Evolutionary conservation across 1,140 invertebrate genomes (phyloP).

Genomic region (Zaprionus vittiger): DNA sequence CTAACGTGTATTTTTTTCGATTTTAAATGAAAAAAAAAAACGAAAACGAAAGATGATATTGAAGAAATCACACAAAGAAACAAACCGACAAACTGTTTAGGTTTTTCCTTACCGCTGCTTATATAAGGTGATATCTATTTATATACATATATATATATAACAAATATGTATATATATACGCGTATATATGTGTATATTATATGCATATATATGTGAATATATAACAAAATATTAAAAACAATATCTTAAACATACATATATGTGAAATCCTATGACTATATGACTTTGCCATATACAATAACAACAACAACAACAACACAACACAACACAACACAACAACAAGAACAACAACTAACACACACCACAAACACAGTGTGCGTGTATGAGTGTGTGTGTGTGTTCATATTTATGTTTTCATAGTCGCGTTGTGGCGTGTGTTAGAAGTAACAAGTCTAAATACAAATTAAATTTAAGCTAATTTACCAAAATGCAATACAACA

Average conservation of each 20-base stretch:
- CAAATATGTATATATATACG: constrained; percentile 54
- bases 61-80: constrained; percentile 31
- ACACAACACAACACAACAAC: neutral
- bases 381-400: constrained; percentile 18
- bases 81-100: constrained; percentile 59
- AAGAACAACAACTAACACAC: constrained; percentile 9
- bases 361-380: constrained; percentile 2
- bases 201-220: constrained; percentile 21
- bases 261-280: constrained; percentile 78
- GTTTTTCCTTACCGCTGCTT: constrained; percentile 79
- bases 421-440: constrained; percentile 39
- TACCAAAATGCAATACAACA: constrained; percentile 53
- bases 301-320: constrained; percentile 13
- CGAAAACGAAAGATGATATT: neutral
- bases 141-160: constrained; percentile 52
- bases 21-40: constrained; percentile 20
- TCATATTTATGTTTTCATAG: constrained; percentile 29
- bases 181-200: constrained; percentile 45
- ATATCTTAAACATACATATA: constrained; percentile 73
- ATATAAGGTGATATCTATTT: constrained; percentile 81
- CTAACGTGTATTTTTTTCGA: constrained; percentile 34
- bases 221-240: constrained; percentile 42
- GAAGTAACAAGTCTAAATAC: constrained; percentile 42
- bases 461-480: constrained; percentile 66
- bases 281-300: constrained; percentile 70